Evolutionary conservation across 2,888 invertebrate species (phyloP).

Genomic region (Eutolmus rufibarbis): DNA sequence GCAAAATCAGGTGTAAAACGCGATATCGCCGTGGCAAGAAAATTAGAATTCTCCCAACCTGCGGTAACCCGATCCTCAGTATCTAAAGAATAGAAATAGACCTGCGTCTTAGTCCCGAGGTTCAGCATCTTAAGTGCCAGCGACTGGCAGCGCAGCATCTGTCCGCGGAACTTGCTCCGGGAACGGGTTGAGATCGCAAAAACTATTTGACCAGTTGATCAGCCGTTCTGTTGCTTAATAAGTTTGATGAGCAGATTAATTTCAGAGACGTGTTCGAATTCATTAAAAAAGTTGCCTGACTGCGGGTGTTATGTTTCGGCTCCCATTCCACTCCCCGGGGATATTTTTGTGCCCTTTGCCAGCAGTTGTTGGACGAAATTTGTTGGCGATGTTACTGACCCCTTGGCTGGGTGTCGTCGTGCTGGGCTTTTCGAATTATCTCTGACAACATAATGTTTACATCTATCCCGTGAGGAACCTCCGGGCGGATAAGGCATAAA

Average conservation of each 20-base stretch:
- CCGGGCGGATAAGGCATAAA: neutral
- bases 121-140: neutral
- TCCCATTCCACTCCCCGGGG: neutral
- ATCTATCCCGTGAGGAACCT: neutral
- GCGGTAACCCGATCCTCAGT: neutral
- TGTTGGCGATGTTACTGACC: conserved; percentile 3
- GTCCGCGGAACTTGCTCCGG: neutral
- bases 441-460: neutral
- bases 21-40: neutral
- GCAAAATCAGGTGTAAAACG: conserved; percentile 23
- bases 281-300: neutral
- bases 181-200: neutral
- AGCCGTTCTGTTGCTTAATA: neutral
- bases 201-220: neutral
- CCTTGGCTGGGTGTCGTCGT: neutral
- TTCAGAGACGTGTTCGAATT: neutral
- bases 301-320: neutral
- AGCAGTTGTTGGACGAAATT: neutral
- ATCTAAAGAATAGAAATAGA: neutral
- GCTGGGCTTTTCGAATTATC: neutral
- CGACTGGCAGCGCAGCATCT: neutral
- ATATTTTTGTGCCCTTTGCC: neutral
- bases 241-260: conserved; percentile 11
- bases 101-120: neutral
- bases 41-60: conserved; percentile 17